These are phyloP conservation scores for Molothrus ater DNA, from an alignment of 2,797 vertebrate genomes.

Conservation along the genomic window DNA sequence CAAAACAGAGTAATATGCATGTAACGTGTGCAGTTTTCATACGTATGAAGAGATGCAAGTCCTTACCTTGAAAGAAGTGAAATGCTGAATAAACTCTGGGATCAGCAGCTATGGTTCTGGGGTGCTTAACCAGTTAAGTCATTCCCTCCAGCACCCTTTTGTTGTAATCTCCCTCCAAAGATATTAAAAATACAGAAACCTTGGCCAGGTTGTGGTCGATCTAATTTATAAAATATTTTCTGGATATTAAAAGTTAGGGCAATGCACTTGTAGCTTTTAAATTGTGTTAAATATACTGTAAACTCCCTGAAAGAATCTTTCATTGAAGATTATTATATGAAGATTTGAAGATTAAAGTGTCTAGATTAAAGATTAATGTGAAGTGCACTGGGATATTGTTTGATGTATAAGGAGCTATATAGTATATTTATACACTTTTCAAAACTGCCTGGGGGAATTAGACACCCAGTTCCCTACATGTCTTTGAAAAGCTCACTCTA, in stretches of 20 bases:
- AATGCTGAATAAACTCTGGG: background rate
- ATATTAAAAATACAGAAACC: conserved; percentile 59
- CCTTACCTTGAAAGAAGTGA: conserved; percentile 43
- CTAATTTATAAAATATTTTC: conserved; percentile 60
- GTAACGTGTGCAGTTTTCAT: background rate
- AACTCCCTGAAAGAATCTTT: conserved; percentile 45
- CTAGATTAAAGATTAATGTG: conserved; percentile 67
- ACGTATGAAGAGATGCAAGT: background rate
- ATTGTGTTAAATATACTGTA: conserved; percentile 60
- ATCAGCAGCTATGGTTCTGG: background rate
- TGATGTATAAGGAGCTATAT: conserved; percentile 48
- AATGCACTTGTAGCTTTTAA: conserved; percentile 38
- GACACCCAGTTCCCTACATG: conserved; percentile 1
- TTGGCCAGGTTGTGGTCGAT: conserved; percentile 46
- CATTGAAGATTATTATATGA: conserved; percentile 46
- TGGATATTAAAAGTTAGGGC: conserved; percentile 34
- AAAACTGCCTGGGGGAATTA: conserved; percentile 33
- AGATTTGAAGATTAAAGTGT: conserved; percentile 60
- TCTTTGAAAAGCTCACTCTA: conserved; percentile 43
- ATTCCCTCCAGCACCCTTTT: conserved; percentile 39
- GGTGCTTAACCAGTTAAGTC: conserved; percentile 18
- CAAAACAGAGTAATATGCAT: background rate
- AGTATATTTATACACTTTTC: conserved; percentile 42
- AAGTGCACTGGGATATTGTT: conserved; percentile 44
- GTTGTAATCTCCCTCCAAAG: conserved; percentile 28